Conservation (phyloP, 2,113 vertebrate genomes). For the Hymenochirus boettgeri region DNA sequence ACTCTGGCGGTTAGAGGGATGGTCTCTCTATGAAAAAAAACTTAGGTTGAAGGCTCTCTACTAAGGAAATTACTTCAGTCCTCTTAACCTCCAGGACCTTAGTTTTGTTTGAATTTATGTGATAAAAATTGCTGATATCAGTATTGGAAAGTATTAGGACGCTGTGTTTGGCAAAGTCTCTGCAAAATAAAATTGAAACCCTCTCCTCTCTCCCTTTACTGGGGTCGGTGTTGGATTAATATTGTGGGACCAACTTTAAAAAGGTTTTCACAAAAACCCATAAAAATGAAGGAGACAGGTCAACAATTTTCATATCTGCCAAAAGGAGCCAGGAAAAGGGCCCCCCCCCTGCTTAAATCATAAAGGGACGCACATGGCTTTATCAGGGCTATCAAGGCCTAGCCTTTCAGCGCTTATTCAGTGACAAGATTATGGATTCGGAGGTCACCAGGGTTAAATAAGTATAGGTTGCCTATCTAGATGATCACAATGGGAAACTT, state of each 20-base stretch:
- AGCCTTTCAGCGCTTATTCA: conserved; percentile 26
- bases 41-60: too few relatives aligned
- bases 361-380: conserved; percentile 53
- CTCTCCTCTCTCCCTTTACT: background rate
- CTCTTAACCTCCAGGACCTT: too few relatives aligned
- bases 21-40: too few relatives aligned
- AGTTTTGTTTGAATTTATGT: too few relatives aligned
- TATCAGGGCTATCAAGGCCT: conserved; percentile 44
- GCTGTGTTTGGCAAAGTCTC: too few relatives aligned
- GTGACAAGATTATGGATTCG: conserved; percentile 51
- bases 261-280: conserved; percentile 44
- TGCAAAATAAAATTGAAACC: too few relatives aligned
- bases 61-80: too few relatives aligned
- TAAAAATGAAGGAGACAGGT: conserved; percentile 39
- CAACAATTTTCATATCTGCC: conserved; percentile 36
- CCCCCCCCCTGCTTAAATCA: conserved; percentile 58
- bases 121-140: too few relatives aligned
- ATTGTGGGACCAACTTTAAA: conserved; percentile 53
- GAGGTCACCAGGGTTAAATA: conserved; percentile 16
- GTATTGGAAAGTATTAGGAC: too few relatives aligned
- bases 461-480: too few relatives aligned
- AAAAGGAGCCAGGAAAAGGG: conserved; percentile 39
- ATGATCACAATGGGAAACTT: too few relatives aligned
- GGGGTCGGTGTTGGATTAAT: conserved; percentile 50
- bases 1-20: too few relatives aligned